A percentile compares a stretch with the other conserved stretches of the same genome.
phyloP scores from a whole-genome alignment of 1,140 invertebrate species.

The Diplogasteroides magnus region DNA sequence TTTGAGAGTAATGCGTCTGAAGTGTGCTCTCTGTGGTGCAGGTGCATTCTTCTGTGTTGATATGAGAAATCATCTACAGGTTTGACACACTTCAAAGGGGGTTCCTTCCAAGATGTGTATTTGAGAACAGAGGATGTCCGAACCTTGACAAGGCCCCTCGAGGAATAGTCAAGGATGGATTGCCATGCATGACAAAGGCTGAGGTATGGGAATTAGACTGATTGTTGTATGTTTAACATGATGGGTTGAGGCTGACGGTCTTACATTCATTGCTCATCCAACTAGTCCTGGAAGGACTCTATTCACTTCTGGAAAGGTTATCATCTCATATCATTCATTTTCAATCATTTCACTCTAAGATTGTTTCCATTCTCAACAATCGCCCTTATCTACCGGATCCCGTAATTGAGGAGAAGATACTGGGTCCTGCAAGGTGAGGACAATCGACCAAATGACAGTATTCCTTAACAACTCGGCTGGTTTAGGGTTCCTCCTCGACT shows the following conservation, averaged over 20 bases:
- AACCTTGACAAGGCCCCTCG: background rate
- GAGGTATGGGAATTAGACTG: slow-evolving; percentile 1
- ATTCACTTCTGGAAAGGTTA: background rate
- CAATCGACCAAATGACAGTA: too few relatives aligned
- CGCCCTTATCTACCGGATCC: background rate
- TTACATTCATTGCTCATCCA: background rate
- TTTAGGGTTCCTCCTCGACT: too few relatives aligned
- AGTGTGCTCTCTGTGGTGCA: slow-evolving; percentile 30
- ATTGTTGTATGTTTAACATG: background rate
- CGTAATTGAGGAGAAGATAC: background rate
- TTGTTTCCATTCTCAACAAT: background rate
- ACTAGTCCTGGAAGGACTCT: background rate
- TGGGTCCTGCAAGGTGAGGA: slow-evolving; percentile 2
- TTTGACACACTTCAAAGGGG: too few relatives aligned
- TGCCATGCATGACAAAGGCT: slow-evolving; percentile 20
- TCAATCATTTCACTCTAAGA: background rate
- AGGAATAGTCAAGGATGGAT: slow-evolving; percentile 5
- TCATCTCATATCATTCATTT: background rate
- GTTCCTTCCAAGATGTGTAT: background rate
- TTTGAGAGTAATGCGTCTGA: slow-evolving; percentile 33
- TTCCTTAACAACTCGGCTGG: background rate
- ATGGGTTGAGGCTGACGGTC: background rate
- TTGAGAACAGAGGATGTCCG: background rate
- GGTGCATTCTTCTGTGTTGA: slow-evolving; percentile 34
- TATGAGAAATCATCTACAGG: slow-evolving; percentile 34